Evolutionary conservation across 2,797 vertebrate genomes (phyloP), one percentile per base, ranked within the genome.

Genomic region (Gymnodraco acuticeps): DNA sequence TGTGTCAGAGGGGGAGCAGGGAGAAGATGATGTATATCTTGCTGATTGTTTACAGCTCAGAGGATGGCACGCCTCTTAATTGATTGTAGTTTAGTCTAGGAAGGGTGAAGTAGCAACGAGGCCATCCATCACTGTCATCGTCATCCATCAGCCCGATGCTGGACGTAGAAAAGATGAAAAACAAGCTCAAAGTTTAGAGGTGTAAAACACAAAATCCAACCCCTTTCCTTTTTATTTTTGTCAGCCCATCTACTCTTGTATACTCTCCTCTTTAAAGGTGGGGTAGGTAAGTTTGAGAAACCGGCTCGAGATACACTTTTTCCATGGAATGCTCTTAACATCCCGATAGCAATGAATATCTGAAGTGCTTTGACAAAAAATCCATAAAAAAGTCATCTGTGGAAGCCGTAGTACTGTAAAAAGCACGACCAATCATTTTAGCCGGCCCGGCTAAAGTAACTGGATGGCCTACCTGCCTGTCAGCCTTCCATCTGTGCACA

Each of bases 41-140:
- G 17, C 77, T 64, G 78, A 87, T 87, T 72, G 76, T 78, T 88
- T 86, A 67, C 83, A 79, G 67, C 38, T 80, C 58, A 50, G 65
- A 55, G 56, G 50, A 73, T 53, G 64, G 64, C 19, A 1, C 9
- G 1, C 15, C 42, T 59, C 67, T 81, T 87, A 85, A 93, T 89
- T 85, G 81, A 86, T 85, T 90, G 46, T 64, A 58, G 84, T 84
- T 80, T 53, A 83, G 83, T 63, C 20, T 45, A n/a, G 3, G 17
- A 38, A 13, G 65, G 77, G 52, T 41, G 14, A 68, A 58, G 65
- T 58, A 27, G 71, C 75, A 63, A 23, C 31, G 71, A 71, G 53
- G 54, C 64, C 70, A 77, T 91, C 70, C 63, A 62, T 89, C 83
- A 81, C 45, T 38, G 64, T 77, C 70, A 20, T 48, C 67, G 2